Conservation (phyloP, 2,797 vertebrate genomes). For the Sebastes itinus region DNA sequence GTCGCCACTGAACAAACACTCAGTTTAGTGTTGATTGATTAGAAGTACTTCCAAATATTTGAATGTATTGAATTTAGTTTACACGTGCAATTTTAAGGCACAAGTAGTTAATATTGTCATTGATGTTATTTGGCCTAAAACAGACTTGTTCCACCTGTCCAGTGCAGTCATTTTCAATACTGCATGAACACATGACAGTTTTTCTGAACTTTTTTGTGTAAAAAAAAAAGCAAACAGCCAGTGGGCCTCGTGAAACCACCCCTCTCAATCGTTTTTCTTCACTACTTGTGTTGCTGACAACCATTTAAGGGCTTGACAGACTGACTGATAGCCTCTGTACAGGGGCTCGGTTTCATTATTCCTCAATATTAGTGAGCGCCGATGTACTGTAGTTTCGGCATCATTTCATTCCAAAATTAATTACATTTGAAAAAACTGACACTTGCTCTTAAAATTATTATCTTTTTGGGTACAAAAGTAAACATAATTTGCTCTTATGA, state of each 20-base stretch:
- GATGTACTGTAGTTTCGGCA: background rate
- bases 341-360: background rate
- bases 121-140: background rate
- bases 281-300: constrained; percentile 1
- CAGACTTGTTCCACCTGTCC: background rate
- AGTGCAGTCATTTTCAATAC: background rate
- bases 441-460: no score
- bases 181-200: background rate
- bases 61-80: constrained; percentile 55
- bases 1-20: background rate
- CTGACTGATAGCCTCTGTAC: background rate
- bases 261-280: background rate
- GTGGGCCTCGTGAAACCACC: background rate
- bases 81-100: background rate
- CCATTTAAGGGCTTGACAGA: constrained; percentile 29
- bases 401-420: background rate
- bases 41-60: constrained; percentile 18
- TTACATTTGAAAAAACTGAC: background rate
- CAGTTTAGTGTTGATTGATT: background rate
- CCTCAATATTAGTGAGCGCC: constrained; percentile 1
- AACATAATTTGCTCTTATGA: background rate
- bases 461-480: background rate
- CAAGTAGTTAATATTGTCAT: background rate
- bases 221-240: background rate
- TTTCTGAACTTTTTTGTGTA: background rate